Conservation (phyloP, 2,888 invertebrate genomes). For the Platypus cylindrus region DNA sequence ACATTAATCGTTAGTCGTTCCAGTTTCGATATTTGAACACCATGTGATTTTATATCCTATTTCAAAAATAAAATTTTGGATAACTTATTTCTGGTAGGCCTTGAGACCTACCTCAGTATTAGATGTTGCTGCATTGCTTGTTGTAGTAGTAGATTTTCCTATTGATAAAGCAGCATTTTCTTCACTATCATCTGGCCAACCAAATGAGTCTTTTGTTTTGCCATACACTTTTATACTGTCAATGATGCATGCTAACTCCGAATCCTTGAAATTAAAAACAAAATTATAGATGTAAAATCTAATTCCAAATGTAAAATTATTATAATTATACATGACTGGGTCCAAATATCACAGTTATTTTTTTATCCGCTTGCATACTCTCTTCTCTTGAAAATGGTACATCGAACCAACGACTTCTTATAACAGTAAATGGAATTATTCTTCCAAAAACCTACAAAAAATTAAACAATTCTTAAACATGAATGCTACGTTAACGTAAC, state of each 20-base stretch:
- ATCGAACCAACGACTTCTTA: constrained; percentile 86
- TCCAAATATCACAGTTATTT: constrained; percentile 70
- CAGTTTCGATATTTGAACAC: constrained; percentile 41
- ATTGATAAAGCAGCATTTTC: constrained; percentile 39
- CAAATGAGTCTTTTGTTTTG: constrained; percentile 88
- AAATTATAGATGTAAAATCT: neutral
- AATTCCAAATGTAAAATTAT: no score
- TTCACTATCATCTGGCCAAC: constrained; percentile 93
- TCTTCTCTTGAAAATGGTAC: constrained; percentile 90
- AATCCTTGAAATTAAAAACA: constrained; percentile 48
- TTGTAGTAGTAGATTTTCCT: constrained; percentile 17
- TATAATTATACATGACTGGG: constrained; percentile 37
- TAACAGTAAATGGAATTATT: constrained; percentile 27
- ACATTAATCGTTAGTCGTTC: constrained; percentile 29
- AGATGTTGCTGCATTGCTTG: no score
- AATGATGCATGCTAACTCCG: constrained; percentile 80
- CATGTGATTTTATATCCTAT: neutral
- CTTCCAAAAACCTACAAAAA: constrained; percentile 23
- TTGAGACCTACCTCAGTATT: constrained; percentile 7
- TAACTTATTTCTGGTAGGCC: neutral
- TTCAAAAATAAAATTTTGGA: neutral
- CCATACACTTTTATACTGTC: constrained; percentile 87
- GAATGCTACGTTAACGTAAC: neutral
- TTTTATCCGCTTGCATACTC: constrained; percentile 83
- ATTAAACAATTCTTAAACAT: neutral